Base-by-base conservation (phyloP, 2,888 invertebrate species). In the Drosophila peninsularis region DNA sequence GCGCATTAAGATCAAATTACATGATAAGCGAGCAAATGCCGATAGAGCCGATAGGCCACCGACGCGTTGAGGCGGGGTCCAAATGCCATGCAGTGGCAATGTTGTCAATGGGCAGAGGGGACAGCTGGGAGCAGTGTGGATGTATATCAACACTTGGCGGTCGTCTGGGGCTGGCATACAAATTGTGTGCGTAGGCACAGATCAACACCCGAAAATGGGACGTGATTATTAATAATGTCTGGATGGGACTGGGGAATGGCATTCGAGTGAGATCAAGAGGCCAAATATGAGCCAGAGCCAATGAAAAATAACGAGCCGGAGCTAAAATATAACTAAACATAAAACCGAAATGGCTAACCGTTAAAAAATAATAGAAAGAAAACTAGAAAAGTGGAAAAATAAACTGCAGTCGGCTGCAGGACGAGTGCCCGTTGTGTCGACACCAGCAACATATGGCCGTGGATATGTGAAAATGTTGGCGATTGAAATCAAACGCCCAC, bases 401-500 rank as follows among this genome's bases (percentile, higher is more conserved):
- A n/a, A 60, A 62, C 55, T 50, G 58, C 47, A 42, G 52, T 39
- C 30, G 32, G 27, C 54, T 60, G 52, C 64, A 73, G 80, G 66
- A 81, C 67, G 64, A 70, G 71, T 70, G 63, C 63, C 71, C 73
- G 86, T 80, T 84, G 63, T 71, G 71, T 75, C 78, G 69, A 73
- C 69, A 78, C 78, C 74, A 62, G 69, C 78, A 78, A 73, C 76
- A 78, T 62, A 72, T 77, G 78, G 64, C 60, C 60, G 45, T 72
- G 81, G 70, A 75, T 87, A 84, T 83, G 83, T 87, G 83, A 79
- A 85, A 83, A 85, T 85, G 80, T 88, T 75, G n/a, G 77, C 85
- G 88, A 88, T 90, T 85, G 89, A 89, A 87, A 89, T 89, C 88
- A 85, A 88, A 90, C 89, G 88, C 88, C 88, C 89, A 90, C 88